phyloP scores from a whole-genome alignment of 2,113 vertebrate genomes.

The Varanus salvator region DNA sequence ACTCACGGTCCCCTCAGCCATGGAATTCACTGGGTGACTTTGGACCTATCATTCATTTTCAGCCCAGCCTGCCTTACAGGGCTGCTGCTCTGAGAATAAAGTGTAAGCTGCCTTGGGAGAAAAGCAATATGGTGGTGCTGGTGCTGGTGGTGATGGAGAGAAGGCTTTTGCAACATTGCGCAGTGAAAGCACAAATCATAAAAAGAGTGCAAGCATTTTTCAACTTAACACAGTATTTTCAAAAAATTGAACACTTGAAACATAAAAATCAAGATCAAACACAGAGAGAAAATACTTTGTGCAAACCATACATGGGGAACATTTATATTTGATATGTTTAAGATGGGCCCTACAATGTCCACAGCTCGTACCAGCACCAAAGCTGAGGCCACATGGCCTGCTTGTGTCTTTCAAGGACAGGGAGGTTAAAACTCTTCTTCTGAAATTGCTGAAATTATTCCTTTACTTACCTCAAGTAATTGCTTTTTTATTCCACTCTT shows the following conservation, averaged over 20 bases:
- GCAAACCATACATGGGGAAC: not conserved
- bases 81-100: too few relatives aligned
- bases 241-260: too few relatives aligned
- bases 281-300: not conserved
- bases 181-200: not conserved
- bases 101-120: too few relatives aligned
- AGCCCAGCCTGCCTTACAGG: too few relatives aligned
- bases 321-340: not conserved
- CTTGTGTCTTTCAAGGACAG: slow-evolving; percentile 5
- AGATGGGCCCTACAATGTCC: not conserved
- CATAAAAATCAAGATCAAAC: not conserved
- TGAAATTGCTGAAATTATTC: slow-evolving; percentile 18
- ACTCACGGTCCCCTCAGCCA: too few relatives aligned
- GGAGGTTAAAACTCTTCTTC: not conserved
- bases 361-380: not conserved
- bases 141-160: too few relatives aligned
- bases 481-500: slow-evolving; percentile 19
- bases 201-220: not conserved
- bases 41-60: too few relatives aligned
- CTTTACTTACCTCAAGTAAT: slow-evolving; percentile 29
- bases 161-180: too few relatives aligned
- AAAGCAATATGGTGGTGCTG: too few relatives aligned
- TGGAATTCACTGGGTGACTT: too few relatives aligned
- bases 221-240: too few relatives aligned
- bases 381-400: not conserved